phyloP scores from a whole-genome alignment of 2,113 vertebrate genomes.

The Excalfactoria chinensis region DNA sequence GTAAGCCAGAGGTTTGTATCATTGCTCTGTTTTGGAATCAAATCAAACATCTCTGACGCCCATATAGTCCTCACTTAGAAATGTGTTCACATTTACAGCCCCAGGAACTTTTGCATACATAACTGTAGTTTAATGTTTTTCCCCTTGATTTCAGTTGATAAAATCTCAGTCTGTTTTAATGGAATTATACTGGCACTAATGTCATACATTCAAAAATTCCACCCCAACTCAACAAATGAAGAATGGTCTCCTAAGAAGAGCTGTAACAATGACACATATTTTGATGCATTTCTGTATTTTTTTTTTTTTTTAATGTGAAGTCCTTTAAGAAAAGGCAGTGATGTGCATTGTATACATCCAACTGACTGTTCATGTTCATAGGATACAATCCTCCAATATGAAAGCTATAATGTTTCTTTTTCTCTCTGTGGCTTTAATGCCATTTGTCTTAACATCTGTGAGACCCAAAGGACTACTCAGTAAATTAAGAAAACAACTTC shows the following conservation, averaged over 20 bases:
- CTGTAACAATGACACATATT: not conserved
- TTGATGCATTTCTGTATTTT: not conserved
- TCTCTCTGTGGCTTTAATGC: not conserved
- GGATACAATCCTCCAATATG: not conserved
- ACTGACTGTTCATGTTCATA: not conserved
- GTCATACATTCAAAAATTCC: not conserved
- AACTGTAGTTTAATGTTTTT: not conserved
- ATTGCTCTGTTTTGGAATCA: not conserved
- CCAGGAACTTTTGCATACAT: not conserved
- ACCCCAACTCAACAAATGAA: not conserved
- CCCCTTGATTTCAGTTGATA: not conserved
- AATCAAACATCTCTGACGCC: not conserved
- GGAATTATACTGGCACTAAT: not conserved
- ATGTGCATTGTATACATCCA: not conserved
- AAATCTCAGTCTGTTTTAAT: not conserved
- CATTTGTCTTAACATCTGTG: not conserved
- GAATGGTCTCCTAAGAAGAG: not conserved
- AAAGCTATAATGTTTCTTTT: not conserved
- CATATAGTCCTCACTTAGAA: not conserved
- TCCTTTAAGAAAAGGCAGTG: not conserved
- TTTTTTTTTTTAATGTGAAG: not conserved
- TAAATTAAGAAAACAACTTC: not conserved
- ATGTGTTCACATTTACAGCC: not conserved
- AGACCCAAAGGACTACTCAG: not conserved
- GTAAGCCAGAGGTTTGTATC: not conserved